Evolutionary conservation across 2,797 vertebrate species (phyloP), one percentile per base, ranked within the genome.

Genomic region (Chlorospingus semifuscus): DNA sequence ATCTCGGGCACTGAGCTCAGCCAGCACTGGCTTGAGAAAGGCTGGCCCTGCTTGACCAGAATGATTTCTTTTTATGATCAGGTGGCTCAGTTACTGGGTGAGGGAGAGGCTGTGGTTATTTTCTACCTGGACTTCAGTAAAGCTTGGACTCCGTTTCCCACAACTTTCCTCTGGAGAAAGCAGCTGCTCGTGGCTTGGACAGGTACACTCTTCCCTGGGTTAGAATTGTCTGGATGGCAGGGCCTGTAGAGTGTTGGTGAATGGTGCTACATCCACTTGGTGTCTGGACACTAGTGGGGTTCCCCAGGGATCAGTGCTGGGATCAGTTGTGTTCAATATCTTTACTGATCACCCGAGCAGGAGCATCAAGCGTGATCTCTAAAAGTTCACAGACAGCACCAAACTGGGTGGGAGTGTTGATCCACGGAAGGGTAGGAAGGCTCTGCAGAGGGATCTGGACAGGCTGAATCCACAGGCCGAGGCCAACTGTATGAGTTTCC

Each of bases 41-140:
- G 3, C 21, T 36, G 10, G 18, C 13, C n/a, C 5, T 3, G 0
- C 19, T 36, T 53, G 6, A 16, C 6, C 12, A 36, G 10, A 2
- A 15, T 27, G 15, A 55, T 29, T 11, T 55, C 26, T 19, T 75
- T 32, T 20, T 47, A 29, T 42, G 32, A 23, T 8, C 36, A 55
- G 15, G 4, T 55, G 12, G 14, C 18, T 12, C 3, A 66, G 6
- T 7, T 27, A 32, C 37, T 47, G 49, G 22, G 9, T n/a, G 32
- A 88, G 12, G 21, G 14, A 60, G 75, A 41, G 30, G 22, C 15
- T 68, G 22, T 36, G 7, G 7, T 10, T 68, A 22, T 47, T 68
- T 66, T 36, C 55, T 61, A 2, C 8, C 7, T 27, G 8, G 12
- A 32, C 13, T 41, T 75, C 14, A 36, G 15, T 9, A 42, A 75